These are phyloP conservation scores for Candoia aspera DNA, from an alignment of 2,113 vertebrate species.

Conservation along the genomic window DNA sequence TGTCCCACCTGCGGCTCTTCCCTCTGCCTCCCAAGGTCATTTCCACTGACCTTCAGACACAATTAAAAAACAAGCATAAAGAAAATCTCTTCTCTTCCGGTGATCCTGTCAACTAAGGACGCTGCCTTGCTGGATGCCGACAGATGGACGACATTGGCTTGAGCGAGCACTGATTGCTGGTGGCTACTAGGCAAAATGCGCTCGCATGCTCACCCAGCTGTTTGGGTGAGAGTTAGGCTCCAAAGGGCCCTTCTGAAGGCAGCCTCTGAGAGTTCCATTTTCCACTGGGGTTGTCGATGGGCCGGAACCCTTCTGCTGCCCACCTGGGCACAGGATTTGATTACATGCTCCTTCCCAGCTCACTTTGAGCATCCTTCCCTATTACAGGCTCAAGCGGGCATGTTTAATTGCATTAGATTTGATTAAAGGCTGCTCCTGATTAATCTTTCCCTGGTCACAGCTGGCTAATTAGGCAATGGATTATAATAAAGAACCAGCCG, in stretches of 20 bases:
- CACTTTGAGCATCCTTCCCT: neutral
- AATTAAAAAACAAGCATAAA: too few species aligned
- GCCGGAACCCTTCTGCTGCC: too few species aligned
- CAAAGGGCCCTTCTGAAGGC: too few species aligned
- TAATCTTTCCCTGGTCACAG: conserved; percentile 18
- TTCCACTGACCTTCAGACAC: neutral
- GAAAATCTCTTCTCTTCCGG: too few species aligned
- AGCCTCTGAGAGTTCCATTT: too few species aligned
- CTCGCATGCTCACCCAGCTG: neutral
- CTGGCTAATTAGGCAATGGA: conserved; percentile 25
- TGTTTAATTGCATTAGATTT: conserved; percentile 29
- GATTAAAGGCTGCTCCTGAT: conserved; percentile 21
- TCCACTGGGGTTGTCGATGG: neutral
- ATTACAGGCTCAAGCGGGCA: neutral
- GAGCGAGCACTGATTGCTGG: neutral
- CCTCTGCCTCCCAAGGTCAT: neutral
- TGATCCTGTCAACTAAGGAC: too few species aligned
- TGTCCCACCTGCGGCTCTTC: neutral
- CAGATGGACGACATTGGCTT: neutral
- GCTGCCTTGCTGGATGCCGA: too few species aligned
- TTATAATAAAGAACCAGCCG: conserved; percentile 10
- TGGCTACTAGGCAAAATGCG: neutral
- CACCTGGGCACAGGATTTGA: neutral
- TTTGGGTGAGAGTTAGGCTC: neutral
- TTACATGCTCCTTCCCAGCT: neutral